Evolutionary conservation across 2,113 vertebrate species (phyloP).

Genomic region (Pontoporia blainvillei): DNA sequence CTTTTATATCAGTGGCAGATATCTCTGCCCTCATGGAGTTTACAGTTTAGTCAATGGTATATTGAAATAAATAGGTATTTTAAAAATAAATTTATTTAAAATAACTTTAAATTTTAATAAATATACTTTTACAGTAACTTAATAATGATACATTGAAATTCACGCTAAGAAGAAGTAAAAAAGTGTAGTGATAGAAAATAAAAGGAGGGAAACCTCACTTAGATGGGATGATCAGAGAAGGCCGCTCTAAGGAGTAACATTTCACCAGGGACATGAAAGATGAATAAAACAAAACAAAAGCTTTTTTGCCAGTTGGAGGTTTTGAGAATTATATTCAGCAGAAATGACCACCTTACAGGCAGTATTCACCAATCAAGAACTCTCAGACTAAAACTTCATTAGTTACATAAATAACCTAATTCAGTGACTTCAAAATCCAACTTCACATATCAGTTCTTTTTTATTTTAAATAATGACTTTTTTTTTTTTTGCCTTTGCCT

Average conservation of each 20-base stretch:
- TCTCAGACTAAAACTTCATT: neutral
- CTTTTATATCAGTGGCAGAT: conserved; percentile 1
- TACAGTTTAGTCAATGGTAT: neutral
- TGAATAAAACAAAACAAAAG: neutral
- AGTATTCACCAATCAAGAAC: neutral
- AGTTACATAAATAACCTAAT: neutral
- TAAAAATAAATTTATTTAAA: neutral
- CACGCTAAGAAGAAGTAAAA: neutral
- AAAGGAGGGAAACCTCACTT: neutral
- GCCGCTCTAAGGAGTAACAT: neutral
- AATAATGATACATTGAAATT: conserved; percentile 6
- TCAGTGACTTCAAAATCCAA: neutral
- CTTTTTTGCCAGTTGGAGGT: neutral
- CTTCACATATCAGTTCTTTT: neutral
- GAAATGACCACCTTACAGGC: neutral
- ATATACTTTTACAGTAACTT: neutral
- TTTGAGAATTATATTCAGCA: conserved; percentile 11
- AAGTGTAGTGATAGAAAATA: conserved; percentile 1
- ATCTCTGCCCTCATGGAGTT: neutral
- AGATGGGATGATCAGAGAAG: neutral
- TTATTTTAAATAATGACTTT: neutral
- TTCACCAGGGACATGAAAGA: neutral
- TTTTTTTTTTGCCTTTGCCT: neutral
- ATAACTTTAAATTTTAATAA: neutral
- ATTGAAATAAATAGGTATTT: neutral